Base-by-base conservation (phyloP, 2,797 vertebrate genomes). In the Sebastiscus tertius region DNA sequence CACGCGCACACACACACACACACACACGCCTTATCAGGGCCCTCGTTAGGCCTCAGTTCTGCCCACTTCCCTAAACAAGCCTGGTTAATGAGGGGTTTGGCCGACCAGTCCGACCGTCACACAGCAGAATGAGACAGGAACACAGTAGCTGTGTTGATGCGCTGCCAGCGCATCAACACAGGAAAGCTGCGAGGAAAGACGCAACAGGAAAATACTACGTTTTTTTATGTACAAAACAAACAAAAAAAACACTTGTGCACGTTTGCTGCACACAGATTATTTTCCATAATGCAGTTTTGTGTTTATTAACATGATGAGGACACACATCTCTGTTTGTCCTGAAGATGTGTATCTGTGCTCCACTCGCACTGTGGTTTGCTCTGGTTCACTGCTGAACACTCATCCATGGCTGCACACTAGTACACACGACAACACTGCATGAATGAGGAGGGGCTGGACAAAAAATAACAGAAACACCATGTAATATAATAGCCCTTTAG, bases 71-170 rank as follows among this genome's bases (percentile, higher is more conserved):
- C 87, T 88, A 83, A 79, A 89, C 86, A 87, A 87, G 80, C 55
- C 73, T 7, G 65, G 70, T 86, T 94, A 93, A 95, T 92, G 90
- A 94, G 84, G 81, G 86, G 87, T 89, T 89, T 83, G 81, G 82
- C 18, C 59, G 18, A 56, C 34, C 76, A 79, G 79, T 73, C 82
- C 81, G 82, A 85, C 73, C 72, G 74, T 77, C 72, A 36, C 63
- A 79, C 66, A 83, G 84, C 77, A 46, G 77, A 82, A 79, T 75
- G 69, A 77, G 82, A 69, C 72, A 67, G 68, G 81, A 72, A 81
- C 66, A 77, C 74, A 84, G 81, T 52, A n/a, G 65, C 62, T 70
- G 82, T 79, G 74, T 79, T 79, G 79, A 90, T 52, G n/a, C 58
- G 8, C 75, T 24, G 78, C 70, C 80, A 73, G 33, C 6, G 75